A percentile compares a stretch with the other conserved stretches of the same genome.
Evolutionary conservation across 2,113 vertebrate species (phyloP).

Genomic region (Neodontobutis hainanensis): DNA sequence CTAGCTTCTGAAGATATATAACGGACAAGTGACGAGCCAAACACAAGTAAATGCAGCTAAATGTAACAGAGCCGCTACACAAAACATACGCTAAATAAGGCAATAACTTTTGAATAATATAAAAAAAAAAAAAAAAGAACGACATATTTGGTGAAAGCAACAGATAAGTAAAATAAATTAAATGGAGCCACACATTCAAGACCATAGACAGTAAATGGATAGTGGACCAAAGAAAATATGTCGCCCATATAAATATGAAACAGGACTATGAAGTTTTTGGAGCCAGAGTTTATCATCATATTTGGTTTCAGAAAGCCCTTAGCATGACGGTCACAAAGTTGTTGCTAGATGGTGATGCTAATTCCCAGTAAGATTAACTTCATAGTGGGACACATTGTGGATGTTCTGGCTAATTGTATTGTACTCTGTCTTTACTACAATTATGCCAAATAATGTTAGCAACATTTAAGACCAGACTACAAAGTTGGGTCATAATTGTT

Average conservation of each 20-base stretch:
- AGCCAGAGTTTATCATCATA: no score
- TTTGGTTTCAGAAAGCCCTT: no score
- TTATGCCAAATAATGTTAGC: no score
- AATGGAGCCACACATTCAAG: slow-evolving; percentile 63
- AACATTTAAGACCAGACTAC: no score
- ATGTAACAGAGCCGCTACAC: slow-evolving; percentile 67
- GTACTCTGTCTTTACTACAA: no score
- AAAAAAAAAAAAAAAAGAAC: slow-evolving; percentile 50
- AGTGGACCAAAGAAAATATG: not conserved
- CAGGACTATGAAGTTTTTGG: not conserved
- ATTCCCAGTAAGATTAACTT: not conserved
- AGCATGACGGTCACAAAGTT: not conserved
- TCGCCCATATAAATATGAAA: no score
- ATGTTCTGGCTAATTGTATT: no score
- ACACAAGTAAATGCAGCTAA: slow-evolving; percentile 54
- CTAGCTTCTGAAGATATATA: slow-evolving; percentile 10
- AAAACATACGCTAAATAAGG: slow-evolving; percentile 75
- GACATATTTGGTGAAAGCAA: slow-evolving; percentile 79
- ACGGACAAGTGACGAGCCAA: slow-evolving; percentile 35
- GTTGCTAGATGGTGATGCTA: not conserved
- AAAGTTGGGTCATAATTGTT: no score
- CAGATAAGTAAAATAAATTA: slow-evolving; percentile 74
- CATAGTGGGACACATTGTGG: no score
- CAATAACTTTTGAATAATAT: slow-evolving; percentile 71
- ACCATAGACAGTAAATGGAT: not conserved